Conservation (phyloP, 2,797 vertebrate genomes). For the Limosa lapponica region DNA sequence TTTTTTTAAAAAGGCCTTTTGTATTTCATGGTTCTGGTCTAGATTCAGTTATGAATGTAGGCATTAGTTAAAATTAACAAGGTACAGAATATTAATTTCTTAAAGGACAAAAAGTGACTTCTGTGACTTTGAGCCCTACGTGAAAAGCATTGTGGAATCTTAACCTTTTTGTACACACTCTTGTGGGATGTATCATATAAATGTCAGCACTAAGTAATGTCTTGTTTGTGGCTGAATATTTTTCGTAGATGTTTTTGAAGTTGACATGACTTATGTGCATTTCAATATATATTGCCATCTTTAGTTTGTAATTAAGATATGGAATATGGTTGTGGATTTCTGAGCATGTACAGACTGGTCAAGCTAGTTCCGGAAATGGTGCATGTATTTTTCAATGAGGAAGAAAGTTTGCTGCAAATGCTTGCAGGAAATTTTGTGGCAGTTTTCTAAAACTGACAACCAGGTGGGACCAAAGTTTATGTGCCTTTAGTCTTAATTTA, state of each 20-base stretch:
- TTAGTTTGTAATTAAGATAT: conserved; percentile 86
- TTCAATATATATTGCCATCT: conserved; percentile 86
- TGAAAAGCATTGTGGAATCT: conserved; percentile 82
- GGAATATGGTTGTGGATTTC: conserved; percentile 89
- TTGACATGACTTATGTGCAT: conserved; percentile 87
- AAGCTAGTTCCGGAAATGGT: conserved; percentile 86
- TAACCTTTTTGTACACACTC: conserved; percentile 84
- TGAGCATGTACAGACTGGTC: conserved; percentile 90
- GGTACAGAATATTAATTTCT: conserved; percentile 79
- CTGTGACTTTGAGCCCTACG: conserved; percentile 78
- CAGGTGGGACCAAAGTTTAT: conserved; percentile 98
- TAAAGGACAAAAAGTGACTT: conserved; percentile 76
- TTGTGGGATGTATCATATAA: conserved; percentile 84
- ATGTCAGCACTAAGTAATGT: conserved; percentile 87
- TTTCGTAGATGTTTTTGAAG: conserved; percentile 87
- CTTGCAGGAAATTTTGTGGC: conserved; percentile 88
- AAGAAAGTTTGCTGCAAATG: conserved; percentile 81
- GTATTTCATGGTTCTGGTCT: conserved; percentile 79
- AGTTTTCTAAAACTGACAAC: conserved; percentile 89
- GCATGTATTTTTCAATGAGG: conserved; percentile 88
- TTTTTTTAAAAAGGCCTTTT: conserved; percentile 75
- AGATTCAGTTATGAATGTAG: conserved; percentile 82
- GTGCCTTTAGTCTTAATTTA: conserved; percentile 98
- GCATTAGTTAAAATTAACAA: conserved; percentile 80
- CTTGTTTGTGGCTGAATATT: conserved; percentile 88